Percentiles rank a stretch among this genome's conserved stretches.
phyloP scores from a whole-genome alignment of 1,140 invertebrate genomes.

The Andricus grossulariae region DNA sequence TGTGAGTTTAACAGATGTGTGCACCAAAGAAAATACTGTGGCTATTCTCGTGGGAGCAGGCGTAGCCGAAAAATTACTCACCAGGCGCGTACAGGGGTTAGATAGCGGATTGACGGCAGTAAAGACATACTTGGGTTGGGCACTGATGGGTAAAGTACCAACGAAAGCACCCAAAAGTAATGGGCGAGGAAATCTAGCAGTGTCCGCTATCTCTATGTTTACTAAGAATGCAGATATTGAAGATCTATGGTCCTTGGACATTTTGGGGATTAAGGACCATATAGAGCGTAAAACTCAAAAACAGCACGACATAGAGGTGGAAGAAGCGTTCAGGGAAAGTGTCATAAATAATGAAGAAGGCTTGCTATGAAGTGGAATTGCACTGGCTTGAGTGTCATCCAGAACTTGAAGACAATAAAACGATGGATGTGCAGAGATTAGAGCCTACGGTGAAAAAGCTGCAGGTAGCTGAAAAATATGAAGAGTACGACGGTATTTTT shows the following conservation, averaged over 20 bases:
- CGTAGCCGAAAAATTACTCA: background rate
- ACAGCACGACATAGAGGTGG: conserved; percentile 43
- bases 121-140: conserved; percentile 55
- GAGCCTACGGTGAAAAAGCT: no score
- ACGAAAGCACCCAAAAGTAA: no score
- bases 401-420: no score
- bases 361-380: conserved; percentile 57
- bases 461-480: no score
- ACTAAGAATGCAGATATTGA: conserved; percentile 38
- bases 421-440: no score
- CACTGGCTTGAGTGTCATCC: no score
- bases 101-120: conserved; percentile 44
- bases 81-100: conserved; percentile 33
- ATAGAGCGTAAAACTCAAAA: conserved; percentile 43
- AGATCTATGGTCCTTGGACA: no score
- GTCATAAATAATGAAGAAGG: conserved; percentile 49
- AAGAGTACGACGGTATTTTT: no score
- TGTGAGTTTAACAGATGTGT: no score
- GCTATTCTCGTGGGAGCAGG: no score
- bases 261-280: conserved; percentile 63
- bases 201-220: conserved; percentile 43
- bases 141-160: conserved; percentile 47
- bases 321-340: conserved; percentile 52
- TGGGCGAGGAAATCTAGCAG: no score
- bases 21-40: no score